Percentiles rank a stretch among this genome's conserved stretches.
Conservation (phyloP, 2,888 invertebrate genomes). For the Ennomos erosarius region DNA sequence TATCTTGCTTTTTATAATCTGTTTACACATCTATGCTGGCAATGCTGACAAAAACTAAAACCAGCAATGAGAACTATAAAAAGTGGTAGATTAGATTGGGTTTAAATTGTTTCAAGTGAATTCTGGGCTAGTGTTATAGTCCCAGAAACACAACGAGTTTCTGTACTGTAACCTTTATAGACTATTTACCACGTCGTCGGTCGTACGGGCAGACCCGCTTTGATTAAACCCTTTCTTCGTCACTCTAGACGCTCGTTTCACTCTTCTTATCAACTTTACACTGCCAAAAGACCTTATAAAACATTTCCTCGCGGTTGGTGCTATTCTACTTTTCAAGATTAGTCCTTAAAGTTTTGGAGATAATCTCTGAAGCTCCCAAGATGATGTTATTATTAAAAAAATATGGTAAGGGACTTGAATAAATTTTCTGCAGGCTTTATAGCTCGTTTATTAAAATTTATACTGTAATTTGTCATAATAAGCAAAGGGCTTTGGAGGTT, state of each 20-base stretch:
- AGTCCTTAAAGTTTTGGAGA: conserved; percentile 30
- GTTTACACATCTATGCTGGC: too few relatives aligned
- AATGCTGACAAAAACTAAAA: too few relatives aligned
- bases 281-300: conserved; percentile 58
- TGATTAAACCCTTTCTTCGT: conserved; percentile 75
- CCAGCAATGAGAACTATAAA: too few relatives aligned
- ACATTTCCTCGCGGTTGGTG: conserved; percentile 51
- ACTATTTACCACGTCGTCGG: conserved; percentile 69
- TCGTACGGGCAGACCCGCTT: conserved; percentile 64
- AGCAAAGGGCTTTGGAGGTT: too few relatives aligned
- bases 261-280: conserved; percentile 64
- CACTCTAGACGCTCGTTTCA: conserved; percentile 60
- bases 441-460: too few relatives aligned
- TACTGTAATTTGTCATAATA: too few relatives aligned
- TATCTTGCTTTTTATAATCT: too few relatives aligned
- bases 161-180: conserved; percentile 46
- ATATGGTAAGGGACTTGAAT: neutral
- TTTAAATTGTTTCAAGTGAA: too few relatives aligned
- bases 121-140: too few relatives aligned
- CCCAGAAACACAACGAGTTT: conserved; percentile 1
- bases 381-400: too few relatives aligned
- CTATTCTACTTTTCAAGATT: conserved; percentile 35
- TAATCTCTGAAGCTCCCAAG: neutral
- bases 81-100: too few relatives aligned
- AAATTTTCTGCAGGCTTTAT: too few relatives aligned